Base-by-base conservation (phyloP, 2,888 invertebrate genomes). In the Phymatocera aterrima region DNA sequence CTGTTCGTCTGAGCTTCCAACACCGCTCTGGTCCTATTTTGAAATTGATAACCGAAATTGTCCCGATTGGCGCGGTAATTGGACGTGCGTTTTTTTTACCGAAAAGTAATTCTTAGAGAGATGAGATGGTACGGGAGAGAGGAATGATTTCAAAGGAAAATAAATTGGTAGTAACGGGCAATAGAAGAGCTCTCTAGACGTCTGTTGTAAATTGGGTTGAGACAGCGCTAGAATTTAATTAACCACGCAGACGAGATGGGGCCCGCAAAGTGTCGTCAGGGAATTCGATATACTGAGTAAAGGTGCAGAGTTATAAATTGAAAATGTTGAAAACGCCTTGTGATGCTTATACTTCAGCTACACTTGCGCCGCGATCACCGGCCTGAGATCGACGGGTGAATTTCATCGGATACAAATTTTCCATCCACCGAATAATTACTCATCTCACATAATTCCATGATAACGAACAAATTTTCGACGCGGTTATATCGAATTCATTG, bases 161-260 rank as follows among this genome's bases (percentile, higher is more conserved):
- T 72, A 75, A 75, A 75, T 75, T 75, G 54, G 57, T 57, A 75
- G 75, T 75, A 75, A 75, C 75, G 75, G n/a, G 60, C 75, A 75
- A 75, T 75, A 40, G 75, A 43, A 75, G 54, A 57, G 75, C 37
- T 3, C 51, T n/a, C 75, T 57, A 75, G 75, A 43, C 60, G 54
- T 37, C 57, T 40, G 57, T 40, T 28, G 60, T 51, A 57, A 75
- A 75, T 75, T 75, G 40, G 40, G 12, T 40, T 40, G 34, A 75
- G 57, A 75, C 60, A 28, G 57, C 60, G 40, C 37, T 57, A 18
- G 40, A 57, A 75, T 75, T 40, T 75, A 75, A 75, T 75, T 75
- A 75, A 75, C 75, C 40, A n/a, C n/a, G 57, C 21, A 75, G 57
- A 54, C 57, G 28, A 54, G 75, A 18, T 60, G 57, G 57, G 18